Evolutionary conservation across 1,140 invertebrate species (phyloP).

Genomic region (Neodiprion fabricii): DNA sequence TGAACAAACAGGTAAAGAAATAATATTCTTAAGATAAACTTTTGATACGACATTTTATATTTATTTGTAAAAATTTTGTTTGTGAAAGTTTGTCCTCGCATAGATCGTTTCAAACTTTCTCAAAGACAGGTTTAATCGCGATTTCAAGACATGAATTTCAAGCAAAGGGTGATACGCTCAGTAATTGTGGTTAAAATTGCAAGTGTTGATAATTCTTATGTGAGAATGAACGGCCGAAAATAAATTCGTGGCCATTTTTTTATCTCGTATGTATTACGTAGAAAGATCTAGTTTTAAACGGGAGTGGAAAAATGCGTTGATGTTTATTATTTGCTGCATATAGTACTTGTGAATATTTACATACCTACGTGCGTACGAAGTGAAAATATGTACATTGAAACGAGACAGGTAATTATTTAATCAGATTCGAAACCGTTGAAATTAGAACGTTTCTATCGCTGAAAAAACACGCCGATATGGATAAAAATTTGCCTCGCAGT

Average conservation of each 20-base stretch:
- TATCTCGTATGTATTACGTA: constrained; percentile 18
- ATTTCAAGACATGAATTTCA: neutral
- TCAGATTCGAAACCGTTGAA: neutral
- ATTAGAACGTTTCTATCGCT: constrained; percentile 9
- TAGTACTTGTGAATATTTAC: too few species aligned
- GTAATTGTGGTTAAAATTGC: constrained; percentile 14
- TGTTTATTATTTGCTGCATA: too few species aligned
- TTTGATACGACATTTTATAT: neutral
- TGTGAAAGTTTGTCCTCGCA: neutral
- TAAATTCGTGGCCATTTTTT: constrained; percentile 19
- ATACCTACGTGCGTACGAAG: too few species aligned
- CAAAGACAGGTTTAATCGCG: neutral
- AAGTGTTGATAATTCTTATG: neutral
- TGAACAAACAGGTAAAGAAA: neutral
- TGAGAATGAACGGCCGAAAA: constrained; percentile 9
- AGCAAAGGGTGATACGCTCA: neutral
- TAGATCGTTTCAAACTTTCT: neutral
- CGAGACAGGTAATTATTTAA: too few species aligned
- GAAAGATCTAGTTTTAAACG: too few species aligned
- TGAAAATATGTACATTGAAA: too few species aligned
- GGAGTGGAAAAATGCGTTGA: too few species aligned
- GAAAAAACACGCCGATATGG: neutral
- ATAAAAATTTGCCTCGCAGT: neutral
- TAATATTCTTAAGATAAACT: neutral
- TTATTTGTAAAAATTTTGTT: neutral